Conservation (phyloP, 2,113 vertebrate genomes). For the Pomatorhinus ruficollis region DNA sequence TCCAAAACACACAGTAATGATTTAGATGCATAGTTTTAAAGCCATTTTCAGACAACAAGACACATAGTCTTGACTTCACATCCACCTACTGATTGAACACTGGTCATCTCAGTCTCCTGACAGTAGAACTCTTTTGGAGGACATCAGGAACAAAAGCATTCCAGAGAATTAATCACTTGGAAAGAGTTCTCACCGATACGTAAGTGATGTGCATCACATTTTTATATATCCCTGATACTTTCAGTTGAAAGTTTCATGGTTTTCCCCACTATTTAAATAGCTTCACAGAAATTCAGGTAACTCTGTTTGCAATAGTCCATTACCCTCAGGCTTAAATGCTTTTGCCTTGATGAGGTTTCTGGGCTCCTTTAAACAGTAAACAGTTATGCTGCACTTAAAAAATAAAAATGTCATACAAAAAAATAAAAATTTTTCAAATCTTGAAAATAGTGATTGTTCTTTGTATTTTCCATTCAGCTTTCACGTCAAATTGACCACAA, state of each 20-base stretch:
- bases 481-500: conserved; percentile 78
- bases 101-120: not conserved
- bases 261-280: conserved; percentile 69
- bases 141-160: not conserved
- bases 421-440: conserved; percentile 67
- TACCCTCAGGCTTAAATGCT: not conserved
- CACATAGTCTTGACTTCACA: not conserved
- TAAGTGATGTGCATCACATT: conserved; percentile 13
- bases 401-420: conserved; percentile 74
- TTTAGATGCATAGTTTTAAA: not conserved
- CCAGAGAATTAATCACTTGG: not conserved
- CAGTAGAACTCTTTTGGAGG: not conserved
- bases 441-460: conserved; percentile 42
- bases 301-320: conserved; percentile 31
- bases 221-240: conserved; percentile 52
- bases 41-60: not conserved
- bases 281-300: conserved; percentile 66
- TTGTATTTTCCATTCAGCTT: conserved; percentile 31
- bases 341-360: conserved; percentile 11
- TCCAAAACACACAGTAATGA: not conserved
- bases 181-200: conserved; percentile 18
- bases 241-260: conserved; percentile 33
- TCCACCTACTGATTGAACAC: not conserved
- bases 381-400: conserved; percentile 61
- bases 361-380: conserved; percentile 26